These are phyloP conservation scores for Planiliza haematocheilus DNA, from an alignment of 2,113 vertebrate genomes.

Conservation along the genomic window DNA sequence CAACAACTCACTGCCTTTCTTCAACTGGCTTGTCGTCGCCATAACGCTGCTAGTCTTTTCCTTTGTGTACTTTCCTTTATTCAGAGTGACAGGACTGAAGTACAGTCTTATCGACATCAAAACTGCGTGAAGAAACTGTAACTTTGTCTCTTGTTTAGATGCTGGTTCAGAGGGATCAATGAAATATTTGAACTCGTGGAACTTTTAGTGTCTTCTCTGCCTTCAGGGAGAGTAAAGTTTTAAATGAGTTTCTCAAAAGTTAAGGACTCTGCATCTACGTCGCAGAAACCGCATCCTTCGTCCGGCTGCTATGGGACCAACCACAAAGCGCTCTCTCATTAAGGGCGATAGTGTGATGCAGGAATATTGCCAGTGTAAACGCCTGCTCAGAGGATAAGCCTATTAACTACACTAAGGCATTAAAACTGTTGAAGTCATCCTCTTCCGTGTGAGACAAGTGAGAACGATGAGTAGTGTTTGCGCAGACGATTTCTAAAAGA, in stretches of 20 bases:
- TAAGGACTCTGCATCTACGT: conserved; percentile 38
- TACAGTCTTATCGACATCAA: neutral
- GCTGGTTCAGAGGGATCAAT: conserved; percentile 6
- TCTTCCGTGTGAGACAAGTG: conserved; percentile 16
- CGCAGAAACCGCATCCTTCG: conserved; percentile 26
- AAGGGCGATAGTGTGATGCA: conserved; percentile 34
- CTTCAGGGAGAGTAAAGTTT: conserved; percentile 35
- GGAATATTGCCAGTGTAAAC: conserved; percentile 27
- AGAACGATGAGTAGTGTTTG: neutral
- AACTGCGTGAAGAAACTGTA: neutral
- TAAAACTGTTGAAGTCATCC: conserved; percentile 34
- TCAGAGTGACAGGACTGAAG: too few relatives aligned
- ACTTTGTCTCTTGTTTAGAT: neutral
- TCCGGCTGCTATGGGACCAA: conserved; percentile 35
- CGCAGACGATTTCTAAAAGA: conserved; percentile 1
- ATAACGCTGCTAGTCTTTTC: too few relatives aligned
- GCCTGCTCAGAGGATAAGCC: conserved; percentile 29
- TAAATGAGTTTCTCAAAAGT: conserved; percentile 35
- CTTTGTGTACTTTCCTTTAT: too few relatives aligned
- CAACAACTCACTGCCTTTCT: too few relatives aligned
- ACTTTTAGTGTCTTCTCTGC: conserved; percentile 31
- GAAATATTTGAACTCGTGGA: neutral
- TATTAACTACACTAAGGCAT: conserved; percentile 12
- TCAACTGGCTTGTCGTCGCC: too few relatives aligned
- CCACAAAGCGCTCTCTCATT: conserved; percentile 33